Evolutionary conservation across 2,888 invertebrate genomes (phyloP).

Genomic region (Drosophila aldrichi): DNA sequence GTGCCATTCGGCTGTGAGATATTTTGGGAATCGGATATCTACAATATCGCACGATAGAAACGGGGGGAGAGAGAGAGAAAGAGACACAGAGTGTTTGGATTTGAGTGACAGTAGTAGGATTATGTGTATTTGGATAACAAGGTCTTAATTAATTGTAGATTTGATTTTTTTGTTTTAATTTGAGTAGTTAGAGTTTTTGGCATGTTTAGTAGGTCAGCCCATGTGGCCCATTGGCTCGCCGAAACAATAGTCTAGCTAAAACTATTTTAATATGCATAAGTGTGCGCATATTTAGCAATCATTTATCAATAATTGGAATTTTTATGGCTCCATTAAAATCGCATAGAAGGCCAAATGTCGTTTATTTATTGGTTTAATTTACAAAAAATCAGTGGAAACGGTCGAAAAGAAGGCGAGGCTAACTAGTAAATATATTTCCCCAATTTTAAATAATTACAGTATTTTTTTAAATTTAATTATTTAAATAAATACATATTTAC

Average conservation of each 20-base stretch:
- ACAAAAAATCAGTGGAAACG: no score
- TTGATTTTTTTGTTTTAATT: conserved; percentile 19
- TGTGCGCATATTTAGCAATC: no score
- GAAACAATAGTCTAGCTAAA: neutral
- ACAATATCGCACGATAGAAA: conserved; percentile 49
- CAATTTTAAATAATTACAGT: no score
- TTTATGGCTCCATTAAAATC: neutral
- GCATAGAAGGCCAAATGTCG: neutral
- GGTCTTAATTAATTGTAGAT: conserved; percentile 46
- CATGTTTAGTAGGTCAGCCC: conserved; percentile 46
- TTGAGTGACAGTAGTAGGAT: conserved; percentile 64
- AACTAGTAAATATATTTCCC: no score
- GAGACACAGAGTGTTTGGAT: conserved; percentile 58
- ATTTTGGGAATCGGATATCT: conserved; percentile 86
- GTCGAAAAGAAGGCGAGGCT: no score
- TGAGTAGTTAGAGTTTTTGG: conserved; percentile 39
- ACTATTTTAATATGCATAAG: neutral
- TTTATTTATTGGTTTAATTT: neutral
- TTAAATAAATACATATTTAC: no score
- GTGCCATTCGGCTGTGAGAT: conserved; percentile 85
- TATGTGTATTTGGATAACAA: conserved; percentile 42
- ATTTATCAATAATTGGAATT: neutral
- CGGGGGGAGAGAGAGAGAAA: conserved; percentile 15
- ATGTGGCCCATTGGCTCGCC: conserved; percentile 33
- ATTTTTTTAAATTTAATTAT: no score